Evolutionary conservation across 2,113 vertebrate species (phyloP).

Genomic region (Carassius auratus): DNA sequence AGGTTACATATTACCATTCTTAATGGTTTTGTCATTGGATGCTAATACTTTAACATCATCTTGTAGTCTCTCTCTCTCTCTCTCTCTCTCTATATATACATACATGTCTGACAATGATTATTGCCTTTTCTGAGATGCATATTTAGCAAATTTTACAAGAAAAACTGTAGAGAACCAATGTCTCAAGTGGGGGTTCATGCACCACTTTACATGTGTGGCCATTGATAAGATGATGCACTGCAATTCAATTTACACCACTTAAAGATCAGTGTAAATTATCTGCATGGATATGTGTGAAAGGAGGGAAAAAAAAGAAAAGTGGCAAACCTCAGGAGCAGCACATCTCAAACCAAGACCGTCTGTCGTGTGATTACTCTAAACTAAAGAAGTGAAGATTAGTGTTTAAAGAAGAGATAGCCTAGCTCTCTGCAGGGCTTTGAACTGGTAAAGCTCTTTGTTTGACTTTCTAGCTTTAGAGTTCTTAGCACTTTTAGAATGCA

Average conservation of each 20-base stretch:
- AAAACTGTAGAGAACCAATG: conserved; percentile 63
- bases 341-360: conserved; percentile 48
- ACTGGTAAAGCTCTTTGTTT: conserved; percentile 60
- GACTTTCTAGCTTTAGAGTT: conserved; percentile 33
- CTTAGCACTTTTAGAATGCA: conserved; percentile 36
- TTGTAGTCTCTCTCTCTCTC: not conserved
- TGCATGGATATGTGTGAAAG: conserved; percentile 41
- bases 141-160: conserved; percentile 65
- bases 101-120: too few relatives aligned
- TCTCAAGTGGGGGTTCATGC: conserved; percentile 64
- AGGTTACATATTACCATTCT: conserved; percentile 37
- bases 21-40: conserved; percentile 3
- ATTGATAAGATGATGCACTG: conserved; percentile 68
- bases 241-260: conserved; percentile 80
- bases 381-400: conserved; percentile 65
- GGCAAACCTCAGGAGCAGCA: conserved; percentile 65
- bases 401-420: conserved; percentile 43
- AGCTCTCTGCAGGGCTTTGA: conserved; percentile 47
- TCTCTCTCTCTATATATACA: too few relatives aligned
- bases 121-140: conserved; percentile 61
- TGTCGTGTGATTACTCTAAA: conserved; percentile 58
- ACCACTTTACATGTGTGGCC: conserved; percentile 77
- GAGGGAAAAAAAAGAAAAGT: conserved; percentile 45
- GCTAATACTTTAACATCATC: not conserved
- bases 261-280: conserved; percentile 76